Evolutionary conservation across 2,888 invertebrate species (phyloP).

Genomic region (Mimas tiliae): DNA sequence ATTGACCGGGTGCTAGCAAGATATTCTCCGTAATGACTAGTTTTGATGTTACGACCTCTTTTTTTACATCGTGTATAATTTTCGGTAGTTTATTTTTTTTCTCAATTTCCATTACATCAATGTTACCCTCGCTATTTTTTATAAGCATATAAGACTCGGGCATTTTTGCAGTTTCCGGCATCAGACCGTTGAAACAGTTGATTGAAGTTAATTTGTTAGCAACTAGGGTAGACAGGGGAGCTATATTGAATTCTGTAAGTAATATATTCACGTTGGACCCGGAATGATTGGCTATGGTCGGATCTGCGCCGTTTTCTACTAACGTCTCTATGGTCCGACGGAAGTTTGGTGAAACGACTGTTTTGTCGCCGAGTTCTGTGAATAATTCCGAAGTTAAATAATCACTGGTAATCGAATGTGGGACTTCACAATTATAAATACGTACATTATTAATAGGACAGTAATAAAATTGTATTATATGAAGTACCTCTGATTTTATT

Average conservation of each 20-base stretch:
- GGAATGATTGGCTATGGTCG: slow-evolving; percentile 69
- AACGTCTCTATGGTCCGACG: slow-evolving; percentile 68
- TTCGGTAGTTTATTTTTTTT: not conserved
- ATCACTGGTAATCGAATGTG: not conserved
- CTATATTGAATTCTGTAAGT: slow-evolving; percentile 66
- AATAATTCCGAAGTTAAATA: slow-evolving; percentile 16
- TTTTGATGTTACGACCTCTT: not conserved
- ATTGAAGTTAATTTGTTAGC: slow-evolving; percentile 53
- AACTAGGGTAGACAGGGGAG: slow-evolving; percentile 57
- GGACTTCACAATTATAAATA: too few species aligned
- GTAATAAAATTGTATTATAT: too few species aligned
- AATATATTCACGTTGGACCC: slow-evolving; percentile 72
- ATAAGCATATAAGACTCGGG: slow-evolving; percentile 51
- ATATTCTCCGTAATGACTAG: not conserved
- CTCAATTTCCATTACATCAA: not conserved
- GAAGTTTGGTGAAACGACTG: slow-evolving; percentile 55
- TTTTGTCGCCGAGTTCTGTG: slow-evolving; percentile 62
- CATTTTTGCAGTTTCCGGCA: slow-evolving; percentile 28
- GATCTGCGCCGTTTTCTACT: slow-evolving; percentile 71
- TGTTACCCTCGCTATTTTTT: slow-evolving; percentile 41
- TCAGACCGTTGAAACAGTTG: slow-evolving; percentile 39
- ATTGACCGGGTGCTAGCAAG: not conserved
- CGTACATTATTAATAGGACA: too few species aligned
- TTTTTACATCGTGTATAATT: not conserved
- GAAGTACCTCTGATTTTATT: too few species aligned